phyloP scores from a whole-genome alignment of 2,113 vertebrate genomes.

The Proterorhinus semilunaris region DNA sequence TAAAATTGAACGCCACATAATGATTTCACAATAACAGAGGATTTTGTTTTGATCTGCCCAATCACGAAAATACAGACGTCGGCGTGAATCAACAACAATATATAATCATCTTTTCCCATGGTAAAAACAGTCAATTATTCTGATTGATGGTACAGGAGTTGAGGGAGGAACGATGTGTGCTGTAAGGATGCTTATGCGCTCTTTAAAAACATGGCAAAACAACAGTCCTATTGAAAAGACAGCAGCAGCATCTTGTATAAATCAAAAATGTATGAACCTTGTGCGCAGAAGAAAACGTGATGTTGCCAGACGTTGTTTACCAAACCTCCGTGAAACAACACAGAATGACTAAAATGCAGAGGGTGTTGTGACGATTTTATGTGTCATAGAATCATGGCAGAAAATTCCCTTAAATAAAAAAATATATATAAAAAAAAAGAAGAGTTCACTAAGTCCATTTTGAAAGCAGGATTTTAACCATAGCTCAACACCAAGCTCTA shows the following conservation, averaged over 20 bases:
- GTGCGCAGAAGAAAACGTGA: not conserved
- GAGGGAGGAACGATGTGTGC: too few relatives aligned
- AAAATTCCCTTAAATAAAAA: too few relatives aligned
- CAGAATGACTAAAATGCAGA: too few relatives aligned
- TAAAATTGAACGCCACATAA: conserved; percentile 5
- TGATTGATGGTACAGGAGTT: too few relatives aligned
- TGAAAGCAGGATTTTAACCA: not conserved
- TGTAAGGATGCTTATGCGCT: not conserved
- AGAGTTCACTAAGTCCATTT: too few relatives aligned
- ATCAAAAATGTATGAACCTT: not conserved
- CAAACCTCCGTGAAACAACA: too few relatives aligned
- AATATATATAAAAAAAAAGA: too few relatives aligned
- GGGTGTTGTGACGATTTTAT: too few relatives aligned
- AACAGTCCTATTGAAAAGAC: not conserved
- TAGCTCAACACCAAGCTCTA: not conserved
- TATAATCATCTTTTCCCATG: too few relatives aligned
- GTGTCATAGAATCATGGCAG: too few relatives aligned
- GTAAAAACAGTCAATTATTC: too few relatives aligned
- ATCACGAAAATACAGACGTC: not conserved
- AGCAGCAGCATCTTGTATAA: not conserved
- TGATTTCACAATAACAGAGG: not conserved
- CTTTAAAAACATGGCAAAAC: not conserved
- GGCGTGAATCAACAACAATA: too few relatives aligned
- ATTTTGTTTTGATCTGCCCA: not conserved
- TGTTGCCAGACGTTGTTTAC: not conserved